Evolutionary conservation across 2,888 invertebrate species (phyloP), one percentile per base, ranked within the genome.

Genomic region (Bembecia ichneumoniformis): DNA sequence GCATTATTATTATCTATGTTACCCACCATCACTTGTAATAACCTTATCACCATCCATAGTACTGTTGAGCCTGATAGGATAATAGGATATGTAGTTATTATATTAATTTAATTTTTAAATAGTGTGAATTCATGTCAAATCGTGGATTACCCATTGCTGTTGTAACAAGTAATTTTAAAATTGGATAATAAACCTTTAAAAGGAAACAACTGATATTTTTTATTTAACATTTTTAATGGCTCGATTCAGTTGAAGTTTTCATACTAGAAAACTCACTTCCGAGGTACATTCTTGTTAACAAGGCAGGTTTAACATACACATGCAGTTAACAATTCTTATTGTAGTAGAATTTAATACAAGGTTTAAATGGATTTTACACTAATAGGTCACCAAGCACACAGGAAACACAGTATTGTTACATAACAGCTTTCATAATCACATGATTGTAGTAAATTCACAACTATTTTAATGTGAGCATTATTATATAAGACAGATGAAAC

Each of bases 381-480:
- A 28, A 28, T 14, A 40, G 14, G 40, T 40, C n/a, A 13, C 40
- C 40, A 28, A 66, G 60, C 66, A 60, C 66, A 66, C 64, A 67
- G 64, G 64, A 66, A 65, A 65, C 67, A 65, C 67, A 66, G 68
- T 60, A 63, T 58, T 58, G 74, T 83, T 82, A 79, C 71, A 82
- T 82, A 84, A 82, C 74, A 74, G 64, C 62, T 69, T 55, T 68
- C 58, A 60, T 59, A 67, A 75, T 78, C 81, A 83, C 79, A 81
- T 76, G 78, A 75, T 75, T 74, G 62, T 52, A 65, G 61, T 71
- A 58, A 71, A 67, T 74, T 68, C 72, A 76, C 74, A 69, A 67
- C 60, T 69, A 63, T 58, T 55, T 28, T 60, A 61, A 64, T 59
- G 55, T 62, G 59, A 67, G 63, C 60, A 59, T 69, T 62, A 66